Base-by-base conservation (phyloP, 2,888 invertebrate genomes). In the Lasioglossum marginatum region DNA sequence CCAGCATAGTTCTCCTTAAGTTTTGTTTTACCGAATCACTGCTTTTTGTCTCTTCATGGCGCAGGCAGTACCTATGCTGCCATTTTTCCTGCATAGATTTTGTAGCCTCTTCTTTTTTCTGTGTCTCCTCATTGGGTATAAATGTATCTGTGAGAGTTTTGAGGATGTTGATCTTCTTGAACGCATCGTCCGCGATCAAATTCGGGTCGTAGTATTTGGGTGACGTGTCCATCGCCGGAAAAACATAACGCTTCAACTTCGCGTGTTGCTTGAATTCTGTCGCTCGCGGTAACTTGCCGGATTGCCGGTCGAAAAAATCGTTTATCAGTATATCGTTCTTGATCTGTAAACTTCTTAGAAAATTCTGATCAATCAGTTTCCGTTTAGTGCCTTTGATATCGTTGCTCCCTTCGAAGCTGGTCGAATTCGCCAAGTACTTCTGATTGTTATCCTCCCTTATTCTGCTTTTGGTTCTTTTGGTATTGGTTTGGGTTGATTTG, bases 401-500 rank as follows among this genome's bases (percentile, higher is more conserved):
- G 12, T 12, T 34, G 4, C 6, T 63, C 14, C 76, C 86, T 5
- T 45, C 75, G 14, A 10, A 27, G 2, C 19, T 60, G 4, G 68
- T 1, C 14, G 57, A 6, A 19, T 52, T 81, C 4, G 71, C 5
- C 6, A 37, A 4, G 10, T 19, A 1, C 48, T 40, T 84, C 23
- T 40, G n/a, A 37, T 31, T 74, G 12, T 72, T 70, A 6, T 2
- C 4, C 0, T 71, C 75, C 14, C 75, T 79, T 0, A 73, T 10
- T 60, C 52, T 79, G 27, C 34, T 85, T 23, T 87, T 88, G 40
- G 23, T 82, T 23, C 81, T 66, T 34, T 71, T 82, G 6, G 4
- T 31, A 27, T 12, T 77, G 0, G 94, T 94, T 80, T 95, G 94
- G 12, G 93, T 93, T 48, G 89, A 87, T 68, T 89, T 90, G 37